These are phyloP conservation scores for Antheraea assamensis DNA, from an alignment of 2,888 invertebrate species.

Conservation along the genomic window DNA sequence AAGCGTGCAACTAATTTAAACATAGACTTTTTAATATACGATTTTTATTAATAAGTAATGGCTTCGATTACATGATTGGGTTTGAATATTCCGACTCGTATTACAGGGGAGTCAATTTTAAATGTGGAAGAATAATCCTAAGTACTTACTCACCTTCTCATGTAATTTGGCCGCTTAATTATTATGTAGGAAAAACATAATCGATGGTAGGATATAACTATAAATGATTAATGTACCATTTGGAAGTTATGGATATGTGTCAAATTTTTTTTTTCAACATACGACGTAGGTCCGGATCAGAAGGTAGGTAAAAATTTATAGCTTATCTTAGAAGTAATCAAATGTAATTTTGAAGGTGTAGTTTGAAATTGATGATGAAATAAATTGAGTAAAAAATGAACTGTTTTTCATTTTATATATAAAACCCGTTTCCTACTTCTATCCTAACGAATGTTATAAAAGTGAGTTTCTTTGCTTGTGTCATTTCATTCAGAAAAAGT, in stretches of 20 bases:
- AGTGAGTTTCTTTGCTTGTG: too few relatives aligned
- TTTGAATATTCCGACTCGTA: conserved; percentile 40
- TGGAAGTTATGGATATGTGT: conserved; percentile 74
- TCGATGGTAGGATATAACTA: conserved; percentile 60
- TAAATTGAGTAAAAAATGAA: conserved; percentile 66
- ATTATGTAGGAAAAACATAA: conserved; percentile 69
- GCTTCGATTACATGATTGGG: conserved; percentile 51
- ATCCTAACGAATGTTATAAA: too few relatives aligned
- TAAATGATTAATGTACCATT: conserved; percentile 50
- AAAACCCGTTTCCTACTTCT: background rate
- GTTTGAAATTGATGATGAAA: conserved; percentile 80
- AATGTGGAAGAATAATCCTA: conserved; percentile 29
- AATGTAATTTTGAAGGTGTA: conserved; percentile 80
- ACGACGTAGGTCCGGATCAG: conserved; percentile 63
- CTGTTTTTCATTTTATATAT: conserved; percentile 25
- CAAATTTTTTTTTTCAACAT: conserved; percentile 70
- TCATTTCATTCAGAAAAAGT: background rate
- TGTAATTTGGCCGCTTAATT: conserved; percentile 40
- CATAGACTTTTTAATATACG: conserved; percentile 58
- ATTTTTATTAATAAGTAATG: conserved; percentile 48
- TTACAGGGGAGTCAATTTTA: conserved; percentile 31
- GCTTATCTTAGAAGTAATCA: conserved; percentile 81
- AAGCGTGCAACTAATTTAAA: conserved; percentile 73
- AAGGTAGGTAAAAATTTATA: conserved; percentile 75
- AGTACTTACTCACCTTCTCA: conserved; percentile 35